Percentiles rank a stretch among this genome's conserved stretches.
Conservation (phyloP, 2,888 invertebrate species). For the Dione vanillae region DNA sequence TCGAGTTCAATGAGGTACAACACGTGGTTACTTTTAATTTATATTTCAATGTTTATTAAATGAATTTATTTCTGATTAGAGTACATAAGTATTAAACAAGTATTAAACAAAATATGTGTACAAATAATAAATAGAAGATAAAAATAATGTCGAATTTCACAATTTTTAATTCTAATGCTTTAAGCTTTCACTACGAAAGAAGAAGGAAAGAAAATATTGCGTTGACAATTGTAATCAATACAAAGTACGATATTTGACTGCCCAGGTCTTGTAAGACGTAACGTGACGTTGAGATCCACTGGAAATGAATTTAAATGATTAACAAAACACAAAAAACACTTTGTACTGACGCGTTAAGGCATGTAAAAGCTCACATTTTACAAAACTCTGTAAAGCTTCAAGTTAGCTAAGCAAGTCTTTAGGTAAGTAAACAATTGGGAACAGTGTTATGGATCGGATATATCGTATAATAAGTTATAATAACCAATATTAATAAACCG, state of each 20-base stretch:
- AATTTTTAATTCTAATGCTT: too few species aligned
- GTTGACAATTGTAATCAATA: too few species aligned
- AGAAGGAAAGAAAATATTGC: too few species aligned
- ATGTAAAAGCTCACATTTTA: neutral
- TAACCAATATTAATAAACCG: neutral
- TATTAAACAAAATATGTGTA: too few species aligned
- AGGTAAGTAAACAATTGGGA: too few species aligned
- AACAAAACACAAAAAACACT: neutral
- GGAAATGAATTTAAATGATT: neutral
- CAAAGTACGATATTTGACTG: too few species aligned
- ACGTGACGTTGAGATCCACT: neutral
- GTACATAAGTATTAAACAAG: conserved; percentile 1
- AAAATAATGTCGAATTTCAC: too few species aligned
- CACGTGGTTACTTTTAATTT: conserved; percentile 19
- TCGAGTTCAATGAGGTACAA: conserved; percentile 15
- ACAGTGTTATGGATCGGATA: too few species aligned
- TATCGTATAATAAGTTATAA: too few species aligned
- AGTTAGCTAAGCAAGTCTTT: neutral
- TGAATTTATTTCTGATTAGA: neutral
- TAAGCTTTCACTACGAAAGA: too few species aligned
- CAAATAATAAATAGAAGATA: too few species aligned
- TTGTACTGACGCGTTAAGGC: neutral
- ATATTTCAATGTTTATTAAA: conserved; percentile 4
- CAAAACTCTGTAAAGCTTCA: neutral
- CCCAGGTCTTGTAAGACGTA: neutral